Evolutionary conservation across 1,140 invertebrate genomes (phyloP).

Genomic region (Drosophila ficusphila): DNA sequence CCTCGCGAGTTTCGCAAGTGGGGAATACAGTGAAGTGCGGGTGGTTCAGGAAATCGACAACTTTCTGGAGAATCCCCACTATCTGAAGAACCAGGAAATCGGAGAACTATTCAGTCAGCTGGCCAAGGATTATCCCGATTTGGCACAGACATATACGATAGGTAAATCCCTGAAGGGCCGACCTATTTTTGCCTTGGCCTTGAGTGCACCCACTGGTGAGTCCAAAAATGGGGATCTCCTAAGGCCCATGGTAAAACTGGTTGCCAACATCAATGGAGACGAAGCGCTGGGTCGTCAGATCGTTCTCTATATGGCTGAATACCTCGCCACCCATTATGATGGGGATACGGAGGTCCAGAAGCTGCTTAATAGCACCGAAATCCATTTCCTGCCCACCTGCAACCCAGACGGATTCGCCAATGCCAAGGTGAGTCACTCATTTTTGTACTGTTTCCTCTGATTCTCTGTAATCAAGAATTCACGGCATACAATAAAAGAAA

Average conservation of each 20-base stretch:
- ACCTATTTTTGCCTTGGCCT: conserved; percentile 89
- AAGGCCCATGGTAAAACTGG: conserved; percentile 96
- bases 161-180: conserved; percentile 91
- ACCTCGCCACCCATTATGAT: conserved; percentile 91
- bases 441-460: neutral
- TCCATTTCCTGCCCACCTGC: conserved; percentile 95
- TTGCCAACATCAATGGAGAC: conserved; percentile 99
- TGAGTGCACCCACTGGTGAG: conserved; percentile 46
- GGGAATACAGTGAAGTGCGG: conserved; percentile 33
- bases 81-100: conserved; percentile 67
- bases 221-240: conserved; percentile 53
- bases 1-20: neutral
- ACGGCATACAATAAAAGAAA: neutral
- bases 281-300: conserved; percentile 96
- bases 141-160: conserved; percentile 90
- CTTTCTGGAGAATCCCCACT: conserved; percentile 60
- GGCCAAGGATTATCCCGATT: conserved; percentile 77
- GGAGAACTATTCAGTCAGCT: conserved; percentile 58
- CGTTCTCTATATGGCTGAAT: conserved; percentile 92
- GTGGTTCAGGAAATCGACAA: conserved; percentile 50
- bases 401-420: conserved; percentile 96
- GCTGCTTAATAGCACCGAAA: conserved; percentile 93
- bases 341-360: conserved; percentile 87
- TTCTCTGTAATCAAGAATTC: neutral
- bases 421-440: conserved; percentile 87